These are phyloP conservation scores for Oryzias celebensis DNA, from an alignment of 2,113 vertebrate species.

Conservation along the genomic window DNA sequence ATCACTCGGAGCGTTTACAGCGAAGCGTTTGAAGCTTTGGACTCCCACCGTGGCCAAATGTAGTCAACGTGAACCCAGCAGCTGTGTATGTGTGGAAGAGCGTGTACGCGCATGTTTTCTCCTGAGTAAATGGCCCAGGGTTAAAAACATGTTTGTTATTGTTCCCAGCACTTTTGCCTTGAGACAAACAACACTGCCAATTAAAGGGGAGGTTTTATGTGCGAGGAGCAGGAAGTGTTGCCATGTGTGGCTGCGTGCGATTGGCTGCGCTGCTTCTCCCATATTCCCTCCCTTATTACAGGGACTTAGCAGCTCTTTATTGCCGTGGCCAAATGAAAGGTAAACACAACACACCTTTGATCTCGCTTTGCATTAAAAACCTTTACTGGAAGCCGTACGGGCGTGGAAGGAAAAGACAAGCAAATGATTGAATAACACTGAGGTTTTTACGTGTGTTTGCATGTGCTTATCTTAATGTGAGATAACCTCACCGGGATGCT, in stretches of 20 bases:
- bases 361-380: constrained; percentile 55
- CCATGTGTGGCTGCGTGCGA: constrained; percentile 57
- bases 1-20: constrained; percentile 68
- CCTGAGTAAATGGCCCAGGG: constrained; percentile 61
- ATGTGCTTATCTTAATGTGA: constrained; percentile 50
- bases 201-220: constrained; percentile 75
- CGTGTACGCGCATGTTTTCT: constrained; percentile 44
- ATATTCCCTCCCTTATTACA: constrained; percentile 40
- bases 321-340: constrained; percentile 61
- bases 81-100: constrained; percentile 19
- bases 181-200: constrained; percentile 70
- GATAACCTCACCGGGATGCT: constrained; percentile 55
- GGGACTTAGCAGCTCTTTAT: constrained; percentile 60
- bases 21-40: constrained; percentile 68
- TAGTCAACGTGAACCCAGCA: constrained; percentile 66
- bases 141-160: constrained; percentile 77
- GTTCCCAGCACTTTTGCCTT: constrained; percentile 67
- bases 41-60: constrained; percentile 71
- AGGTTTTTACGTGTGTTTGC: constrained; percentile 30
- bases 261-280: constrained; percentile 59
- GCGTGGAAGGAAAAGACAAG: constrained; percentile 7
- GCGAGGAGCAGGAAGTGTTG: constrained; percentile 73
- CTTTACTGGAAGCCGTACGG: constrained; percentile 45
- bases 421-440: constrained; percentile 39
- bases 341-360: constrained; percentile 74